Conservation (phyloP, 2,888 invertebrate species). For the Clunio marinus region DNA sequence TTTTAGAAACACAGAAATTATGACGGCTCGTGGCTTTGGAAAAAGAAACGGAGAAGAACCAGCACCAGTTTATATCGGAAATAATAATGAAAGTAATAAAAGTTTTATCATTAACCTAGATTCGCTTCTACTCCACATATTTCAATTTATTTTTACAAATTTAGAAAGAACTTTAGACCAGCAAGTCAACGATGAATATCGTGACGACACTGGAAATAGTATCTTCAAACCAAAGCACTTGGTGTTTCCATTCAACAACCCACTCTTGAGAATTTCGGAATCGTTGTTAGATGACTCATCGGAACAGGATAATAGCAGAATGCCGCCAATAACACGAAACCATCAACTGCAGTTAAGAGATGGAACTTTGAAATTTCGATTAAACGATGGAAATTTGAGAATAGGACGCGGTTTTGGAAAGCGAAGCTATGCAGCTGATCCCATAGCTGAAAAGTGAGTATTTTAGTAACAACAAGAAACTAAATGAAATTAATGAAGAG, state of each 20-base stretch:
- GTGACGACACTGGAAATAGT: neutral
- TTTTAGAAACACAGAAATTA: slow-evolving; percentile 43
- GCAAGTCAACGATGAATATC: neutral
- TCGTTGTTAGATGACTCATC: too few species aligned
- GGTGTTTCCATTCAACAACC: neutral
- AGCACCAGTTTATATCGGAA: neutral
- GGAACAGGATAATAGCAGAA: neutral
- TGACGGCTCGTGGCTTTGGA: slow-evolving; percentile 45
- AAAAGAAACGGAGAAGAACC: slow-evolving; percentile 42
- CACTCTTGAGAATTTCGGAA: neutral
- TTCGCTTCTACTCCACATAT: neutral
- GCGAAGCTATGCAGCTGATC: neutral
- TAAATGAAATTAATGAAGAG: too few species aligned
- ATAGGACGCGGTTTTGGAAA: slow-evolving; percentile 36
- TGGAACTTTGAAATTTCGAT: slow-evolving; percentile 26
- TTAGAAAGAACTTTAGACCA: neutral
- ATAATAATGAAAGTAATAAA: slow-evolving; percentile 1
- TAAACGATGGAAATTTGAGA: slow-evolving; percentile 32
- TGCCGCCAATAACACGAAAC: neutral
- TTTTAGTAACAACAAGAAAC: too few species aligned
- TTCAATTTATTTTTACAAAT: neutral
- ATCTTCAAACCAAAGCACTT: neutral
- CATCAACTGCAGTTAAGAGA: slow-evolving; percentile 23
- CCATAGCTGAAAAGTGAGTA: neutral
- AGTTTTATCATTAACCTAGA: neutral